A percentile compares a stretch with the other conserved stretches of the same genome.
Conservation (phyloP, 2,888 invertebrate species). For the Chalcis sispes region DNA sequence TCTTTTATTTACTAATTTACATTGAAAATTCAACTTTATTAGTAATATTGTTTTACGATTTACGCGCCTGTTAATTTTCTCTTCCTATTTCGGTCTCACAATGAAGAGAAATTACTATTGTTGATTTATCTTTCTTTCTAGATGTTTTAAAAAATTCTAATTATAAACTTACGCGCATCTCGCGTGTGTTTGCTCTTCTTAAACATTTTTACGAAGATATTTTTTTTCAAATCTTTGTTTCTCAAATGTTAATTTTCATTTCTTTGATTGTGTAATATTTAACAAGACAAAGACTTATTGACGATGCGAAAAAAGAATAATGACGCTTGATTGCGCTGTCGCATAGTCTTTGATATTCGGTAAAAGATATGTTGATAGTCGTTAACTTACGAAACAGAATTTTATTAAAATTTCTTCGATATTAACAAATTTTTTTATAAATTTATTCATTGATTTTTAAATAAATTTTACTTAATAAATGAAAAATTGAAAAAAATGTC, state of each 20-base stretch:
- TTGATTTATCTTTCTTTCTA: not conserved
- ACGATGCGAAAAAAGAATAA: constrained; percentile 19
- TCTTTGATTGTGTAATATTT: constrained; percentile 15
- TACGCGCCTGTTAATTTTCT: not conserved
- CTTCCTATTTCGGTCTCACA: too few relatives aligned
- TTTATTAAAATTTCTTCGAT: too few relatives aligned
- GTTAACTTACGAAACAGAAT: too few relatives aligned
- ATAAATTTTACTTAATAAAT: too few relatives aligned
- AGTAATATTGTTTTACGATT: too few relatives aligned
- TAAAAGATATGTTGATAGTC: not conserved
- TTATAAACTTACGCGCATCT: not conserved
- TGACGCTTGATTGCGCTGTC: not conserved
- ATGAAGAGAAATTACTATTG: constrained; percentile 16
- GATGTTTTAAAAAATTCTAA: too few relatives aligned
- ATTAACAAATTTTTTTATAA: too few relatives aligned
- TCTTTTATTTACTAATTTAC: too few relatives aligned
- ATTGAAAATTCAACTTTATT: too few relatives aligned
- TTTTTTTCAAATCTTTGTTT: not conserved
- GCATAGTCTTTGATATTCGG: constrained; percentile 11
- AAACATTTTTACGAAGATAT: not conserved
- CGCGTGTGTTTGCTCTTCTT: constrained; percentile 6
- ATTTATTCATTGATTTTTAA: too few relatives aligned
- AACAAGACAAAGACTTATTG: constrained; percentile 11
- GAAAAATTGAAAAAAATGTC: too few relatives aligned
- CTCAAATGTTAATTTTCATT: not conserved